These are phyloP conservation scores for Microcaecilia unicolor DNA, from an alignment of 2,797 vertebrate species.

Conservation along the genomic window DNA sequence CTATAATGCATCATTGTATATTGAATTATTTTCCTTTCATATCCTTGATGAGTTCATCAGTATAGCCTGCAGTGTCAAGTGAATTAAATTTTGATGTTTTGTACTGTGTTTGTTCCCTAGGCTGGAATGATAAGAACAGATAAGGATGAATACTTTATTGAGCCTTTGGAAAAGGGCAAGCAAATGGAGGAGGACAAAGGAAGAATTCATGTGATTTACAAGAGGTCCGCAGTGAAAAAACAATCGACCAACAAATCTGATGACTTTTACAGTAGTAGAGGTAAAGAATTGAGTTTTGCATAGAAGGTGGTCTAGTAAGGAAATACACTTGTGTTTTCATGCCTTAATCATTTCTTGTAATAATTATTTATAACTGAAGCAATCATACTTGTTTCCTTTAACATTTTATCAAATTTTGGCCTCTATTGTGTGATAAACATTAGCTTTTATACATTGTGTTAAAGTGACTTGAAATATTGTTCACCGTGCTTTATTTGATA, in stretches of 20 bases:
- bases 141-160: slow-evolving; percentile 91
- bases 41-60: background rate
- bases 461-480: too few relatives aligned
- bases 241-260: slow-evolving; percentile 34
- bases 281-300: too few relatives aligned
- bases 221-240: slow-evolving; percentile 66
- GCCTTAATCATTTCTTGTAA: too few relatives aligned
- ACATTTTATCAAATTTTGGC: too few relatives aligned
- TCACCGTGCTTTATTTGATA: too few relatives aligned
- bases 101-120: slow-evolving; percentile 43
- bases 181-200: slow-evolving; percentile 84
- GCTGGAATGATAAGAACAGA: slow-evolving; percentile 93
- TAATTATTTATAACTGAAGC: too few relatives aligned
- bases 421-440: too few relatives aligned
- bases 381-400: too few relatives aligned
- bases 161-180: slow-evolving; percentile 85
- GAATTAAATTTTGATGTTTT: background rate
- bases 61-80: background rate
- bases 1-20: background rate
- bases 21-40: background rate
- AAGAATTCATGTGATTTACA: slow-evolving; percentile 85
- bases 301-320: too few relatives aligned
- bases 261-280: slow-evolving; percentile 50
- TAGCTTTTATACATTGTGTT: too few relatives aligned
- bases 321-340: too few relatives aligned